These are phyloP conservation scores for Leucoraja erinaceus DNA, from an alignment of 2,113 vertebrate genomes.

Conservation along the genomic window DNA sequence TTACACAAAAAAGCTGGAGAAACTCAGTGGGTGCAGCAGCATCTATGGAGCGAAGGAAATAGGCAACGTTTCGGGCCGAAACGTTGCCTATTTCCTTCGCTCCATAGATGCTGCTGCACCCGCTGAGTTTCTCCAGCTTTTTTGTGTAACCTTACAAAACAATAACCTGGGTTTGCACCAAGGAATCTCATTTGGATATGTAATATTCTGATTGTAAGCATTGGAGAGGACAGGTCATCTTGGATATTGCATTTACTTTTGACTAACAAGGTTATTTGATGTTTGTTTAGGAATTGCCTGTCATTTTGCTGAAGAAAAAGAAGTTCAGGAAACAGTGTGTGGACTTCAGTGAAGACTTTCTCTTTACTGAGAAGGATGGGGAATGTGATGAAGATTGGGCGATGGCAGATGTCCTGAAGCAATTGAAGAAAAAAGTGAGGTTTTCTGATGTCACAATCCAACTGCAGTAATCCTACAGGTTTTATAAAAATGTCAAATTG, in stretches of 20 bases:
- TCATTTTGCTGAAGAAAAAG: conserved; percentile 55
- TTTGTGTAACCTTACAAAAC: too few relatives aligned
- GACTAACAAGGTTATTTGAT: background rate
- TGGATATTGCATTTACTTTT: background rate
- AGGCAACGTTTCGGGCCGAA: too few relatives aligned
- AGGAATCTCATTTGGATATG: background rate
- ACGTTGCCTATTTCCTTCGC: too few relatives aligned
- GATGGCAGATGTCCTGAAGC: conserved; percentile 72
- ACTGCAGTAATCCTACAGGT: background rate
- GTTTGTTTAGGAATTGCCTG: conserved; percentile 52
- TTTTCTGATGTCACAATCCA: accelerated
- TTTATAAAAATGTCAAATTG: background rate
- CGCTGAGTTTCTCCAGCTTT: too few relatives aligned
- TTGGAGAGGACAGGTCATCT: background rate
- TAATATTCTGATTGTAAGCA: background rate
- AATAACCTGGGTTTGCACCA: too few relatives aligned
- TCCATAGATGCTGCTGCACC: too few relatives aligned
- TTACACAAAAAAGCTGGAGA: too few relatives aligned
- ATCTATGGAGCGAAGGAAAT: too few relatives aligned
- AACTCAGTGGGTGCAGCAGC: too few relatives aligned
- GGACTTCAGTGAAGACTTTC: conserved; percentile 69
- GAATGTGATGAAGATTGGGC: conserved; percentile 64
- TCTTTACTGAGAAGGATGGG: conserved; percentile 72
- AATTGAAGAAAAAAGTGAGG: conserved; percentile 78
- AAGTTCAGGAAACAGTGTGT: conserved; percentile 39